A percentile compares a stretch with the other conserved stretches of the same genome.
Conservation (phyloP, 2,888 invertebrate species). For the Folsomia manolachei region DNA sequence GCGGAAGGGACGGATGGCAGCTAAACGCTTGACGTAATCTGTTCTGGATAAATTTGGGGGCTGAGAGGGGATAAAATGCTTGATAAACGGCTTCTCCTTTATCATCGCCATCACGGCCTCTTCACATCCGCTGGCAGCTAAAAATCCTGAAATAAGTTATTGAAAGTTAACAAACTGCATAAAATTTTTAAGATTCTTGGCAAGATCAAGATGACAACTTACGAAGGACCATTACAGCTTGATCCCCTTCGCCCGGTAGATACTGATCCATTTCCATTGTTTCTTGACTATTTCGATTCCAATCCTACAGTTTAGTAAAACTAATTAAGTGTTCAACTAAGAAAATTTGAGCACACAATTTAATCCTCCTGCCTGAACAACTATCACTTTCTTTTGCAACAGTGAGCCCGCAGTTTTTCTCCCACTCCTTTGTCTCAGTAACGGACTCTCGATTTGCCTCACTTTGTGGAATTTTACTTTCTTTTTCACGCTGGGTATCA, state of each 20-base stretch:
- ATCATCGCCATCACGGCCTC: slow-evolving; percentile 24
- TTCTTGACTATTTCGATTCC: too few relatives aligned
- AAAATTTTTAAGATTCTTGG: background rate
- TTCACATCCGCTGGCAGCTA: slow-evolving; percentile 26
- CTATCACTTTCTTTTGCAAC: too few relatives aligned
- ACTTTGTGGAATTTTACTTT: too few relatives aligned
- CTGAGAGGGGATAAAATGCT: slow-evolving; percentile 15
- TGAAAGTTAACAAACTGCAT: background rate
- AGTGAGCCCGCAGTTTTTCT: too few relatives aligned
- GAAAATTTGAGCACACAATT: too few relatives aligned
- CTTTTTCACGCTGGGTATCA: too few relatives aligned
- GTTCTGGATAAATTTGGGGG: slow-evolving; percentile 17
- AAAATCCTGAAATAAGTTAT: slow-evolving; percentile 22
- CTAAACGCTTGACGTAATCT: slow-evolving; percentile 23
- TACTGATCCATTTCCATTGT: background rate
- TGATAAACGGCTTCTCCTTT: slow-evolving; percentile 26
- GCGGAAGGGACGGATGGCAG: slow-evolving; percentile 1
- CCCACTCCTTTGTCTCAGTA: too few relatives aligned
- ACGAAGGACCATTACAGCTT: background rate
- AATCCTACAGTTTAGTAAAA: too few relatives aligned
- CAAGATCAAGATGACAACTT: background rate
- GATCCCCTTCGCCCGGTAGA: background rate
- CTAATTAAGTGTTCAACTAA: too few relatives aligned
- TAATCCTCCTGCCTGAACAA: too few relatives aligned
- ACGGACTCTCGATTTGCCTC: too few relatives aligned